Evolutionary conservation across 2,888 invertebrate genomes (phyloP), one percentile per base, ranked within the genome.

Genomic region (Agrotis segetum): DNA sequence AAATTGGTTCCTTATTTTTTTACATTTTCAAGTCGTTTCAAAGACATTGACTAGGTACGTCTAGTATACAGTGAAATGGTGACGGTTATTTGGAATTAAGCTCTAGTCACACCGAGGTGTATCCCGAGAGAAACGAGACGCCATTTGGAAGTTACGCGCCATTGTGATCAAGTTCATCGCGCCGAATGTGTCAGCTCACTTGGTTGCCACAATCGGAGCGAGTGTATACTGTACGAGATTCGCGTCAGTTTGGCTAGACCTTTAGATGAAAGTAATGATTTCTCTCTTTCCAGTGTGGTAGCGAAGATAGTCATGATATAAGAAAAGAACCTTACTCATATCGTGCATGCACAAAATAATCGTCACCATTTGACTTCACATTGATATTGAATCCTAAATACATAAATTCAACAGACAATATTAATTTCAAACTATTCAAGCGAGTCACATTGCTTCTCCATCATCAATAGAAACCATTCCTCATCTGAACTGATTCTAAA

Each of bases 1-100:
- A 84, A 78, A 85, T 87, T 89, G 89, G 88, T 88, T 90, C 86
- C 87, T 86, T 89, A 72, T n/a, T 61, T 74, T 85, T 79, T 73
- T 82, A 85, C 80, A 81, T 80, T 81, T 77, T 79, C 84, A 81
- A 86, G 85, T 86, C 76, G 73, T 85, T 79, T 82, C 82, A 84
- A 75, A 85, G 81, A 85, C 80, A 83, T 81, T 81, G 81, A 87
- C 82, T 85, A 83, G 84, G 84, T 79, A 84, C 66, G 63, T 77
- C 78, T 83, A 71, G 50, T 80, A 72, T 52, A 82, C 73, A 68
- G 78, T 34, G 14, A 74, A 83, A 74, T 77, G 74, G 74, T 80
- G 77, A 78, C 74, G 65, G 47, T 81, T 76, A 79, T 75, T 65
- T 68, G 14, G 52, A n/a, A 47, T 56, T n/a, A 34, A 34, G n/a